phyloP scores from a whole-genome alignment of 1,140 invertebrate species.

The Vanessa atalanta region DNA sequence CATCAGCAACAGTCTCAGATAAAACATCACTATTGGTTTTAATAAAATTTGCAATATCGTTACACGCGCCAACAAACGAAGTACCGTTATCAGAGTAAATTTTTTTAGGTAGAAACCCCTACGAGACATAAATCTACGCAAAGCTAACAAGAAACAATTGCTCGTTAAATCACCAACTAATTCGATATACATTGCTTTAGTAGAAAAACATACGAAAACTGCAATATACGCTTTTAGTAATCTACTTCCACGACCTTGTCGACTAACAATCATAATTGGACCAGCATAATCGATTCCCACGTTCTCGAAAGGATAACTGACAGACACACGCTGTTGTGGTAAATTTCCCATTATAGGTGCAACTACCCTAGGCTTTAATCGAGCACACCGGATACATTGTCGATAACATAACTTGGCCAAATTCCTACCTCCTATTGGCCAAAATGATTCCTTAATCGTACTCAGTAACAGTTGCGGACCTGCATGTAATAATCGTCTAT shows the following conservation, averaged over 20 bases:
- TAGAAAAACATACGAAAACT: background rate
- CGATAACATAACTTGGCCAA: too few relatives aligned
- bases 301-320: too few relatives aligned
- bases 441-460: too few relatives aligned
- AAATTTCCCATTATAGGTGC: too few relatives aligned
- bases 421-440: too few relatives aligned
- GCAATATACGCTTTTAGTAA: constrained; percentile 26
- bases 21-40: background rate
- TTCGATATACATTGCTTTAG: constrained; percentile 32
- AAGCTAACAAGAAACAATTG: constrained; percentile 25
- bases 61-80: constrained; percentile 49
- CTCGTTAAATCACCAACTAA: constrained; percentile 36
- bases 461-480: too few relatives aligned
- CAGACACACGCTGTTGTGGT: too few relatives aligned
- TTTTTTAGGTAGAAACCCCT: constrained; percentile 46
- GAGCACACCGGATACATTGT: constrained; percentile 16
- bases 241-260: too few relatives aligned
- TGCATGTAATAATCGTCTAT: too few relatives aligned
- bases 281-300: too few relatives aligned
- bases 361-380: constrained; percentile 12
- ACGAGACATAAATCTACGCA: constrained; percentile 31
- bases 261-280: too few relatives aligned
- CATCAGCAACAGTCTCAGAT: background rate
- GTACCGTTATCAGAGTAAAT: constrained; percentile 51
- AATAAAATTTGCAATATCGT: constrained; percentile 33